Percentiles rank a stretch among this genome's conserved stretches.
Evolutionary conservation across 2,797 vertebrate genomes (phyloP).

Genomic region (Galagoides demidoff): DNA sequence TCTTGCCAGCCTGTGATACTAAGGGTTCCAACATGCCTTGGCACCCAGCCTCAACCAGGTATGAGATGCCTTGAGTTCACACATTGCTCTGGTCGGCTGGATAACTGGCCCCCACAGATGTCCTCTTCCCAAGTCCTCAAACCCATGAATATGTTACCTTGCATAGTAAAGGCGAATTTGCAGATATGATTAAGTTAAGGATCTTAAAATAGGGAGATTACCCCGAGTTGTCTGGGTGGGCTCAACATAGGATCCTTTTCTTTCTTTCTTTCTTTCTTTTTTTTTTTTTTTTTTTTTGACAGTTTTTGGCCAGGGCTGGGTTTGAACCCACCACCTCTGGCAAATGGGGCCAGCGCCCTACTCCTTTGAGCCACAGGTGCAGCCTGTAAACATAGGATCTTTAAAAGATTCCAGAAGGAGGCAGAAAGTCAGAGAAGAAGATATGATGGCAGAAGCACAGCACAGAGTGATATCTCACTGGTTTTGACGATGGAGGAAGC

Average conservation of each 20-base stretch:
- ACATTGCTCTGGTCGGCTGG: neutral
- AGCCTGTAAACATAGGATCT: neutral
- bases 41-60: neutral
- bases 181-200: neutral
- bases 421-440: neutral
- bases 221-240: neutral
- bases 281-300: too few relatives aligned
- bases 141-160: neutral
- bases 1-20: neutral
- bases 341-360: too few relatives aligned
- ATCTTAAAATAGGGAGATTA: slow-evolving; percentile 10
- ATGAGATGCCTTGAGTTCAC: neutral
- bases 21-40: neutral
- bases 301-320: too few relatives aligned
- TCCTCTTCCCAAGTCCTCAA: neutral
- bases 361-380: too few relatives aligned
- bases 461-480: neutral
- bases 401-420: neutral
- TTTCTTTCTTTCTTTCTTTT: too few relatives aligned
- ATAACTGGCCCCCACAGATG: neutral
- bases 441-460: neutral
- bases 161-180: neutral
- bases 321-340: too few relatives aligned
- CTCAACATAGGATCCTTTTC: neutral
- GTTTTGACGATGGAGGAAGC: neutral